phyloP scores from a whole-genome alignment of 2,888 invertebrate genomes.

The Toxonevra muliebris region DNA sequence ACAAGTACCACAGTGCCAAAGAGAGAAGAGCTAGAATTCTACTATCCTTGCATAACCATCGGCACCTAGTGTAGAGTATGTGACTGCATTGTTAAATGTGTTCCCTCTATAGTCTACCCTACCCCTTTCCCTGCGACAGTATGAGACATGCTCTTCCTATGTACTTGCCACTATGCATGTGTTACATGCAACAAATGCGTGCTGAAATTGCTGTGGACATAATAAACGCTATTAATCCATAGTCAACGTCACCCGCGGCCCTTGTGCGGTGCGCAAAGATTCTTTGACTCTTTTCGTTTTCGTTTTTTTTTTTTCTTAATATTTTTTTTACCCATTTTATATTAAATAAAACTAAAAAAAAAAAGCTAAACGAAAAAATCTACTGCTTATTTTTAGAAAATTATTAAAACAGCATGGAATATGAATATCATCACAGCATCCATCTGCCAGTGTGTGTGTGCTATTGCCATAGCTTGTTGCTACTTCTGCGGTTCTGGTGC shows the following conservation, averaged over 20 bases:
- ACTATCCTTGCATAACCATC: slow-evolving; percentile 6
- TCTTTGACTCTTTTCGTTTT: slow-evolving; percentile 4
- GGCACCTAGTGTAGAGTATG: slow-evolving; percentile 21
- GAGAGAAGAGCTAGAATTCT: neutral
- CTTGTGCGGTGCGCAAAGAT: slow-evolving; percentile 36
- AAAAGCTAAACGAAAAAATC: too few relatives aligned
- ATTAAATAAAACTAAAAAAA: slow-evolving; percentile 15
- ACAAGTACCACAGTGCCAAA: neutral
- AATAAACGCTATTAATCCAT: slow-evolving; percentile 46
- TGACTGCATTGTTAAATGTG: slow-evolving; percentile 5
- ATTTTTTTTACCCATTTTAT: slow-evolving; percentile 25
- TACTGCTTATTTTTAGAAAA: slow-evolving; percentile 13
- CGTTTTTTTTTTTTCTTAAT: slow-evolving; percentile 7
- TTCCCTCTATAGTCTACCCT: neutral
- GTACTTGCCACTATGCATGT: neutral
- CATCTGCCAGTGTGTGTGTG: too few relatives aligned
- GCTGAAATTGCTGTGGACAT: slow-evolving; percentile 43
- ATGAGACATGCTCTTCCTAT: too few relatives aligned
- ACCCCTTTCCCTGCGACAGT: too few relatives aligned
- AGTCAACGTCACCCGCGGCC: slow-evolving; percentile 43
- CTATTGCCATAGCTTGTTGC: neutral
- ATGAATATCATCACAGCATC: slow-evolving; percentile 22
- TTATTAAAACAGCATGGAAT: slow-evolving; percentile 29
- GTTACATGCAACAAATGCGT: slow-evolving; percentile 36
- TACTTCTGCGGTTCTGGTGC: slow-evolving; percentile 16